These are phyloP conservation scores for Tragelaphus buxtoni DNA, from an alignment of 2,113 vertebrate genomes.

Conservation along the genomic window DNA sequence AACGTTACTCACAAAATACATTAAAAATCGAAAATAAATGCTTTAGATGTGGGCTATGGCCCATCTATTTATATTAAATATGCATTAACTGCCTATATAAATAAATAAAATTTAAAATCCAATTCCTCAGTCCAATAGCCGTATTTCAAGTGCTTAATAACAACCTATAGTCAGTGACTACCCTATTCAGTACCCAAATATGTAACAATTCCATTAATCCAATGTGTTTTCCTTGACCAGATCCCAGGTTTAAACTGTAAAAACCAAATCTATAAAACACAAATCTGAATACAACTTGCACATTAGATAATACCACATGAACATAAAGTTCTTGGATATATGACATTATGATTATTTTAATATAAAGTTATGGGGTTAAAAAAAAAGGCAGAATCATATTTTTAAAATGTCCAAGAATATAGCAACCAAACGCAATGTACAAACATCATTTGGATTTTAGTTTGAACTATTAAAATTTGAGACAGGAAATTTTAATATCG, in stretches of 20 bases:
- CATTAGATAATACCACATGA: neutral
- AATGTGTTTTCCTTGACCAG: neutral
- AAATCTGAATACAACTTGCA: slow-evolving; percentile 5
- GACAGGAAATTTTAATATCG: neutral
- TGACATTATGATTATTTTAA: neutral
- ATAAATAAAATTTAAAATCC: slow-evolving; percentile 10
- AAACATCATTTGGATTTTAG: slow-evolving; percentile 7
- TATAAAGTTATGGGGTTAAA: neutral
- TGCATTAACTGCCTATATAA: neutral
- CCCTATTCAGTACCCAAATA: neutral
- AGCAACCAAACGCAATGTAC: neutral
- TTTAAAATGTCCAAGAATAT: neutral
- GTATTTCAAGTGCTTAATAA: neutral
- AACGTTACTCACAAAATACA: neutral
- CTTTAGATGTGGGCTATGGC: neutral
- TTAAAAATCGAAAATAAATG: neutral
- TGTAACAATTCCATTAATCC: neutral
- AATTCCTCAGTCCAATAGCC: neutral
- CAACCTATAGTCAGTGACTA: neutral
- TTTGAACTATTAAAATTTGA: neutral
- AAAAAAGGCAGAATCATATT: neutral
- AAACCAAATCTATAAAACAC: slow-evolving; percentile 13
- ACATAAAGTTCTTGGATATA: neutral
- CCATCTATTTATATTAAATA: slow-evolving; percentile 4
- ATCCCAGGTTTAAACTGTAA: neutral